Percentiles rank a stretch among this genome's conserved stretches.
Evolutionary conservation across 2,888 invertebrate genomes (phyloP).

Genomic region (Eristalinus aeneus): DNA sequence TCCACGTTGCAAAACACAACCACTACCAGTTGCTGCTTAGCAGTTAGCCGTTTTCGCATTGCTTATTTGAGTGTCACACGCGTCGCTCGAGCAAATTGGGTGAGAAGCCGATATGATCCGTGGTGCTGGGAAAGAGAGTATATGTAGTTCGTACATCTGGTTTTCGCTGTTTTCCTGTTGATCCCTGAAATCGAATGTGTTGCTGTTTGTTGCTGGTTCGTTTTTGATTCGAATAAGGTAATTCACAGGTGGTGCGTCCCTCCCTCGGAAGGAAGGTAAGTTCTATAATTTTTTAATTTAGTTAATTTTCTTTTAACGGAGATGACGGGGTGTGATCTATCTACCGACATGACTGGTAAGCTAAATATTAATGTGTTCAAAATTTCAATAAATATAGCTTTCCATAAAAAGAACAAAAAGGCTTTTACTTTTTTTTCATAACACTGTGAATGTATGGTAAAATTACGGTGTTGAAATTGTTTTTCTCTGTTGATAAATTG

Average conservation of each 20-base stretch:
- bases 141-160: slow-evolving; percentile 53
- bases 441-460: too few relatives aligned
- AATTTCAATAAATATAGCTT: slow-evolving; percentile 1
- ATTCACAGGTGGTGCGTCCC: slow-evolving; percentile 46
- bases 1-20: slow-evolving; percentile 46
- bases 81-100: slow-evolving; percentile 19
- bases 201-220: slow-evolving; percentile 68
- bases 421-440: neutral
- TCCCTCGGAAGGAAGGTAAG: slow-evolving; percentile 33
- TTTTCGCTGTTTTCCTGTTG: slow-evolving; percentile 65
- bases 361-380: slow-evolving; percentile 1
- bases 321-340: neutral
- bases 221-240: slow-evolving; percentile 58
- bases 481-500: too few relatives aligned
- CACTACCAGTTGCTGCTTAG: slow-evolving; percentile 61
- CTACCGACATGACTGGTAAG: slow-evolving; percentile 20
- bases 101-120: slow-evolving; percentile 21
- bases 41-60: slow-evolving; percentile 65
- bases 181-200: slow-evolving; percentile 48
- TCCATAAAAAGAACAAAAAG: neutral
- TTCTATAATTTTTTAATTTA: neutral
- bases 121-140: slow-evolving; percentile 33
- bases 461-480: too few relatives aligned
- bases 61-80: slow-evolving; percentile 26
- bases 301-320: neutral